A percentile compares a stretch with the other conserved stretches of the same genome.
phyloP scores from a whole-genome alignment of 1,140 invertebrate species.

The Neocloeon triangulifer region DNA sequence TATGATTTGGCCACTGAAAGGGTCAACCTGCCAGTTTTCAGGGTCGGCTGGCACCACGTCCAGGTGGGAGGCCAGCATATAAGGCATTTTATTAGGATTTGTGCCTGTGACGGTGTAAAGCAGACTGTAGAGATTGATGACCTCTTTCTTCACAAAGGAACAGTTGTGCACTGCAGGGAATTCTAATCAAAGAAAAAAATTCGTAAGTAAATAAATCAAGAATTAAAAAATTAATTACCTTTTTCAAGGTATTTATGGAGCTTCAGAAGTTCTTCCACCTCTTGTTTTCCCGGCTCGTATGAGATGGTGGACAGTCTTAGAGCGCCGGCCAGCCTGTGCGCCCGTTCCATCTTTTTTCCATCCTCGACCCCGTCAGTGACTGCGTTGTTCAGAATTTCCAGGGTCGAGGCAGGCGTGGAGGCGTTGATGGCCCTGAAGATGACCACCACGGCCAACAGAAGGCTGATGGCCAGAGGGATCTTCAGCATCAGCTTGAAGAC shows the following conservation, averaged over 20 bases:
- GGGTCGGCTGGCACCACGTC: slow-evolving; percentile 29
- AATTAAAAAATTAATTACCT: slow-evolving; percentile 8
- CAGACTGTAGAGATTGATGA: slow-evolving; percentile 24
- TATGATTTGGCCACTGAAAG: slow-evolving; percentile 23
- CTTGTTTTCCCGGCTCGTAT: slow-evolving; percentile 6
- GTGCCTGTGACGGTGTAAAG: slow-evolving; percentile 19
- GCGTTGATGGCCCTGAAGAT: no score
- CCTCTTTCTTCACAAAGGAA: slow-evolving; percentile 16
- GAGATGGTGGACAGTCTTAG: slow-evolving; percentile 11
- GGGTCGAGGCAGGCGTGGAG: background rate
- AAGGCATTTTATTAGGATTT: slow-evolving; percentile 20
- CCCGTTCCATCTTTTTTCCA: background rate
- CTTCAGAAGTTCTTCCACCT: slow-evolving; percentile 8
- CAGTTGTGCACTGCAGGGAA: slow-evolving; percentile 22
- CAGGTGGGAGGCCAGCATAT: slow-evolving; percentile 26
- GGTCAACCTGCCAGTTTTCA: slow-evolving; percentile 21
- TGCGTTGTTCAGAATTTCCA: background rate
- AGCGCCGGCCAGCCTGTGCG: slow-evolving; percentile 9
- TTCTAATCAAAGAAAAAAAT: no score
- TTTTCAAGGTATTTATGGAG: slow-evolving; percentile 9
- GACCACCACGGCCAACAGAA: no score
- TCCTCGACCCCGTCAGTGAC: background rate
- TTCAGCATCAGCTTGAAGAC: no score
- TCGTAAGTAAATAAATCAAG: slow-evolving; percentile 1
- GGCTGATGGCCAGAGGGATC: no score